Base-by-base conservation (phyloP, 1,140 invertebrate genomes). In the Parapsyche elsis region DNA sequence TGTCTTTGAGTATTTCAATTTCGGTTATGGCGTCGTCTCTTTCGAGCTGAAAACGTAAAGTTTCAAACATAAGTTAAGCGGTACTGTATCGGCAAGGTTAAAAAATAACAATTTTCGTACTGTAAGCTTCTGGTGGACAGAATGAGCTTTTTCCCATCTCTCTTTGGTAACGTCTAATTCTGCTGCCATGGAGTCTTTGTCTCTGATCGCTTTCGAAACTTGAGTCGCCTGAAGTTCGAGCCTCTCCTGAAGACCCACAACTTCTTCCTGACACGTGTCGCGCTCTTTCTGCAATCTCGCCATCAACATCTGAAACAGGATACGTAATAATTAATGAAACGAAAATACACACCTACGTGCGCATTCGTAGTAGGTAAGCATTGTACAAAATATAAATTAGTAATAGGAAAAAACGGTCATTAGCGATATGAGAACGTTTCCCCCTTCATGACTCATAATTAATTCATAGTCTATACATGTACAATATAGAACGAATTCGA, bases 161-260 rank as follows among this genome's bases (percentile, higher is more conserved):
- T 98, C 96, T 86, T 95, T 94, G 0, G 96, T 89, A 9, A 97
- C 90, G 76, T 97, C 95, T 64, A 96, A 87, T 88, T 98, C 96
- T 0, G 94, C 94, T 79, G 94, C 91, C 78, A 94, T 91, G 81
- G 93, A 95, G 84, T 97, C 95, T 84, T 94, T 91, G 81, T 98
- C 96, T 59, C 96, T 91, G 83, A 95, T 94, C n/a, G 93, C 91
- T 86, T 97, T 95, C 74, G 91, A 91, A 45, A 95, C 90, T 79
- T 96, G 94, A 61, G 91, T 93, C 71, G 95, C 93, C 49, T 94
- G 92, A 19, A 94, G 88, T 85, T 97, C 96, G 7, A 94, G 88
- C 71, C 94, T 90, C 86, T 97, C 95, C 84, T 94, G 93, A 82
- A 95, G 88, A 85, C 94, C 94, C 75, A 95, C 94, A 81, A 93